phyloP scores from a whole-genome alignment of 2,113 vertebrate species.

The Catharus minimus region DNA sequence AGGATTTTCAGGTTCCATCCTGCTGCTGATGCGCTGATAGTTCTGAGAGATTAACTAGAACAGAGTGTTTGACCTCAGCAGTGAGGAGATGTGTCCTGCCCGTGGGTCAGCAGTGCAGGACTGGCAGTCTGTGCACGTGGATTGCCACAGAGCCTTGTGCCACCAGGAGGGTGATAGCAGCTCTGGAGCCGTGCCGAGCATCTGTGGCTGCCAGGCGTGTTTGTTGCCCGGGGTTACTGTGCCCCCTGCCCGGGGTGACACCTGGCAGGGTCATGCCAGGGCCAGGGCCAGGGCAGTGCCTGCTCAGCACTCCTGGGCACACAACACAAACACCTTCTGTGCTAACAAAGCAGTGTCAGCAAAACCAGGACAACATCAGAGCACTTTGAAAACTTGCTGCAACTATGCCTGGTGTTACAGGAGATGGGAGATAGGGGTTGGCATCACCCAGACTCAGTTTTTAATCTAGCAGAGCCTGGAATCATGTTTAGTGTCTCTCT shows the following conservation, averaged over 20 bases:
- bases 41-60: neutral
- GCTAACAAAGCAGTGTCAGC: neutral
- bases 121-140: accelerated
- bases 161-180: neutral
- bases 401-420: neutral
- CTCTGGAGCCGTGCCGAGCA: neutral
- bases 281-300: neutral
- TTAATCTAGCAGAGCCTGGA: neutral
- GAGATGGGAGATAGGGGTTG: neutral
- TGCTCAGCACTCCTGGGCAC: neutral
- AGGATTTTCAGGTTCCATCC: conserved; percentile 41
- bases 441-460: neutral
- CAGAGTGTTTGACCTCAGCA: neutral
- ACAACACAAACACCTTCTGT: neutral
- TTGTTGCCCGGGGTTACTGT: neutral
- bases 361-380: neutral
- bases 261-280: accelerated
- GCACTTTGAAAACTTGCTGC: neutral
- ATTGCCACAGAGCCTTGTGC: neutral
- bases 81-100: neutral
- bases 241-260: neutral
- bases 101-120: neutral
- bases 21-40: neutral
- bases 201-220: neutral
- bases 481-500: neutral